Conservation (phyloP, 2,888 invertebrate genomes). For the Mamestra brassicae region DNA sequence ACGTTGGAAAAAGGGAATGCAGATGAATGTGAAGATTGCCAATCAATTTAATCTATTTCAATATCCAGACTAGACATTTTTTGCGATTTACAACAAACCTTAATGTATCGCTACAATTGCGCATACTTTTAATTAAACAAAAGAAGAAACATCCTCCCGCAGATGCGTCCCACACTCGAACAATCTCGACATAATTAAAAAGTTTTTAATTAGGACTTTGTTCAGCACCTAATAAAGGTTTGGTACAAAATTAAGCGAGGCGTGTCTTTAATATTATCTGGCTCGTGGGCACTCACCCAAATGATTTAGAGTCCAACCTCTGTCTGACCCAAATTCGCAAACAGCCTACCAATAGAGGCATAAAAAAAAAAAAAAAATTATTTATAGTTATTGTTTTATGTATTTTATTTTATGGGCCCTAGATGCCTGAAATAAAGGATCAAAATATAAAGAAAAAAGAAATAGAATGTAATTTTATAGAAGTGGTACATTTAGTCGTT, state of each 20-base stretch:
- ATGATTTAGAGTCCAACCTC: conserved; percentile 26
- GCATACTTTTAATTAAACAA: conserved; percentile 21
- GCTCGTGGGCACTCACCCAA: conserved; percentile 20
- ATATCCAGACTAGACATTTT: background rate
- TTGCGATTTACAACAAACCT: background rate
- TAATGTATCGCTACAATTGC: background rate
- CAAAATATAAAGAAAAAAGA: no score
- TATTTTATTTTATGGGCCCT: no score
- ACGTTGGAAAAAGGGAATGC: no score
- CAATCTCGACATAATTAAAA: conserved; percentile 26
- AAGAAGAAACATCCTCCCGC: background rate
- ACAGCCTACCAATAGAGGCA: conserved; percentile 14
- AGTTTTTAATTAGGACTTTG: conserved; percentile 21
- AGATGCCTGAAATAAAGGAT: no score
- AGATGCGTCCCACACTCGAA: background rate
- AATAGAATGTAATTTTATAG: background rate
- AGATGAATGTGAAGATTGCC: background rate
- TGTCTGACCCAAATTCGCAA: conserved; percentile 26
- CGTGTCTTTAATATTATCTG: conserved; percentile 5
- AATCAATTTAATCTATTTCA: background rate
- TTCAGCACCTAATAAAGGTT: background rate
- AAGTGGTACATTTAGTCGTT: background rate
- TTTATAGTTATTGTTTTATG: no score
- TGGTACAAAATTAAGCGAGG: background rate
- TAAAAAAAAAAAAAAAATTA: background rate